Percentiles rank a stretch among this genome's conserved stretches.
These are phyloP conservation scores for Thecophora atra DNA, from an alignment of 2,888 invertebrate genomes.

Conservation along the genomic window DNA sequence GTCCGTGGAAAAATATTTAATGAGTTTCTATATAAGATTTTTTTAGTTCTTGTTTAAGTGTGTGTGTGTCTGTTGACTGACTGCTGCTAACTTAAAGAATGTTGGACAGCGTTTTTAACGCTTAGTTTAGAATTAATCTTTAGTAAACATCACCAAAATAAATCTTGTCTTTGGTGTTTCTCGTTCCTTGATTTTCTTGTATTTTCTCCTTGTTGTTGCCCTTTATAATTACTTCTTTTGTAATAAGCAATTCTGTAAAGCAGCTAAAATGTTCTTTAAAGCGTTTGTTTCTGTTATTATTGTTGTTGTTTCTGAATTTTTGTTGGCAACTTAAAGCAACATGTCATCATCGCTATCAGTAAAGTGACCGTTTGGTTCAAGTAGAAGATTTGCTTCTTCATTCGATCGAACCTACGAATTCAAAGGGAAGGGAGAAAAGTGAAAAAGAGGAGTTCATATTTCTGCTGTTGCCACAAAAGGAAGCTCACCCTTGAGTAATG, in stretches of 20 bases:
- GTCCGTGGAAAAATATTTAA: background rate
- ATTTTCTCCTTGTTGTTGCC: background rate
- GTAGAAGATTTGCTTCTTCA: constrained; percentile 61
- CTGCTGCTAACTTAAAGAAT: background rate
- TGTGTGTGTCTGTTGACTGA: background rate
- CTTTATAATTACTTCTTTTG: background rate
- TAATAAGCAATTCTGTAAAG: background rate
- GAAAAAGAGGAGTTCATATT: background rate
- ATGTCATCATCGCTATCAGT: constrained; percentile 64
- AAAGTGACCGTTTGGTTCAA: constrained; percentile 62
- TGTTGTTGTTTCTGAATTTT: background rate
- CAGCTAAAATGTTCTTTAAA: background rate
- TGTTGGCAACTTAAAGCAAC: constrained; percentile 54
- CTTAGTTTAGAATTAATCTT: too few relatives aligned
- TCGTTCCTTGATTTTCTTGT: background rate
- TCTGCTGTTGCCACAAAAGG: too few relatives aligned
- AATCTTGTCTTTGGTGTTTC: background rate
- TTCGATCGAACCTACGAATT: constrained; percentile 57
- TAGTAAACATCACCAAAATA: background rate
- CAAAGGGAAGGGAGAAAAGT: background rate
- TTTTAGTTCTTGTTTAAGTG: background rate
- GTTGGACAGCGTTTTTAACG: too few relatives aligned
- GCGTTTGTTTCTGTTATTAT: background rate
- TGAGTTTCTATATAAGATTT: background rate
- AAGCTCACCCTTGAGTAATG: constrained; percentile 60